Conservation (phyloP, 2,113 vertebrate genomes). For the Ellobius talpinus region DNA sequence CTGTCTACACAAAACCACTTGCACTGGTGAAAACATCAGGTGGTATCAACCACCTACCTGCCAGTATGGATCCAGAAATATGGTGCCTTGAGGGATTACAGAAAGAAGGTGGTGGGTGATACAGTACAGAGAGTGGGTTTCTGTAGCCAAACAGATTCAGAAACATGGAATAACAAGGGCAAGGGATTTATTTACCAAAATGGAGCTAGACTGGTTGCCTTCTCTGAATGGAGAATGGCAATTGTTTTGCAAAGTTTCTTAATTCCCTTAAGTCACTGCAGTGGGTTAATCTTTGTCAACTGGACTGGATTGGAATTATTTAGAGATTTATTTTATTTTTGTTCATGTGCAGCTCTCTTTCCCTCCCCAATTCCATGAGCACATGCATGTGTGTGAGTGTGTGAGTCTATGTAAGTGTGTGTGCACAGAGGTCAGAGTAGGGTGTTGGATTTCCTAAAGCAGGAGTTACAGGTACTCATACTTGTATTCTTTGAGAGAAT, state of each 20-base stretch:
- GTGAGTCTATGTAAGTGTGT: accelerated
- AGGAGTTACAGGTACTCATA: no score
- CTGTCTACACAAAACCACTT: not conserved
- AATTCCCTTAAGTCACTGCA: not conserved
- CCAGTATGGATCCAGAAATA: not conserved
- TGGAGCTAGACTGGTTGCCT: not conserved
- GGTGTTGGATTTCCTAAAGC: no score
- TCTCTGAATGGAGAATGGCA: not conserved
- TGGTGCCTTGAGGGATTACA: not conserved
- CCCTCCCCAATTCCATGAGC: not conserved
- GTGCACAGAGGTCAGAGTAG: not conserved
- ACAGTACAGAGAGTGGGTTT: not conserved
- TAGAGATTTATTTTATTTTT: not conserved
- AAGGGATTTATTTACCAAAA: not conserved
- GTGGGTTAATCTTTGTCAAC: not conserved
- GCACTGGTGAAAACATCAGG: not conserved
- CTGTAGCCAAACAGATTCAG: not conserved
- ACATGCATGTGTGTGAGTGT: not conserved
- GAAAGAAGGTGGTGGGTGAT: not conserved
- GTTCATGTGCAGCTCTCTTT: not conserved
- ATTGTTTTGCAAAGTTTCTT: not conserved
- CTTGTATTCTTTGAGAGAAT: not conserved
- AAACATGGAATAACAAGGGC: not conserved
- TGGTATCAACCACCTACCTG: not conserved
- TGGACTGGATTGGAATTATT: not conserved